Percentiles rank a stretch among this genome's conserved stretches.
These are phyloP conservation scores for Pristionchus japonicus DNA, from an alignment of 2,888 invertebrate genomes.

Conservation along the genomic window DNA sequence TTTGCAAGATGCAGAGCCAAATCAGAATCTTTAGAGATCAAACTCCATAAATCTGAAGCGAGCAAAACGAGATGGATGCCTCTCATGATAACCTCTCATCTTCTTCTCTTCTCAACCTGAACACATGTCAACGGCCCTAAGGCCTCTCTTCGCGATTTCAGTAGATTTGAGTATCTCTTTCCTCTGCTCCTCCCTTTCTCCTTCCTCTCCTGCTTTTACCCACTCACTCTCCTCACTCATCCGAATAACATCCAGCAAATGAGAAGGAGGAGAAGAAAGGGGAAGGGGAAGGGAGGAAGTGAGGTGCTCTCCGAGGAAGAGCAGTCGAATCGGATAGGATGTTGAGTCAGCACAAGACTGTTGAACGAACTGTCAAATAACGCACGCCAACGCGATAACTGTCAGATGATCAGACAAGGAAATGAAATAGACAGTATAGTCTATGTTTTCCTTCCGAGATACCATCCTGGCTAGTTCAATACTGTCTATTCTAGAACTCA, in stretches of 20 bases:
- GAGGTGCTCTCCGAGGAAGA: neutral
- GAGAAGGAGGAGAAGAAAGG: neutral
- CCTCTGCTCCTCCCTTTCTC: neutral
- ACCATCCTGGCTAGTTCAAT: neutral
- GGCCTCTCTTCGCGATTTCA: slow-evolving; percentile 12
- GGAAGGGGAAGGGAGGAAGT: neutral
- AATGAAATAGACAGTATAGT: neutral
- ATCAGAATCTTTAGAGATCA: neutral
- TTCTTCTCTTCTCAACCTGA: neutral
- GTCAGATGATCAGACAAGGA: neutral
- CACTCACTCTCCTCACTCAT: slow-evolving; percentile 27
- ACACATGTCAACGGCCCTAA: slow-evolving; percentile 10
- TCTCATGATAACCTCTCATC: neutral
- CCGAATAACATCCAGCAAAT: slow-evolving; percentile 38
- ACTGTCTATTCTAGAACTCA: slow-evolving; percentile 3
- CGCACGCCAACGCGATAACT: neutral
- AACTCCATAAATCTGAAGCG: no score
- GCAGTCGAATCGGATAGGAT: neutral
- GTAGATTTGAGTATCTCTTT: slow-evolving; percentile 38
- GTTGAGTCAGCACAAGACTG: neutral
- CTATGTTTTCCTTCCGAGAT: no score
- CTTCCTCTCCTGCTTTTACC: slow-evolving; percentile 18
- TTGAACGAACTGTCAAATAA: neutral
- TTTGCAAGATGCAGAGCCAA: neutral
- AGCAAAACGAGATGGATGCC: neutral